Conservation (phyloP, 2,797 vertebrate genomes). For the Florisuga fusca region DNA sequence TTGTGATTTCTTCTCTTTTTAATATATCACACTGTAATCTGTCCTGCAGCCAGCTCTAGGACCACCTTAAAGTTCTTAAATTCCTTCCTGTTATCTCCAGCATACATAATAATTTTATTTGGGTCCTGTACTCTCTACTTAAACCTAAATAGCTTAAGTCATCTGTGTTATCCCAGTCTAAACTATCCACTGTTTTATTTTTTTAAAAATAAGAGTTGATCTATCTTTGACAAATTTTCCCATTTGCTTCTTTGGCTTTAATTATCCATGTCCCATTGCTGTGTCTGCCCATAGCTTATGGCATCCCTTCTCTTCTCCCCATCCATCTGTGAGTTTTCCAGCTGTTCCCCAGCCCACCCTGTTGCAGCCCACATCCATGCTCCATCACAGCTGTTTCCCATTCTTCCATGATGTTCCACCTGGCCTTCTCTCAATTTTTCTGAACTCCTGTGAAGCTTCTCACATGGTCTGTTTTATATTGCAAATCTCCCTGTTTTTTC, state of each 20-base stretch:
- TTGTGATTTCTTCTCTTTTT: slow-evolving; percentile 1
- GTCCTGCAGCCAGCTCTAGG: not conserved
- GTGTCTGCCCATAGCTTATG: slow-evolving; percentile 19
- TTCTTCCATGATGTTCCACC: slow-evolving; percentile 63
- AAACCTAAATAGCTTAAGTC: slow-evolving; percentile 47
- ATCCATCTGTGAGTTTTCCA: slow-evolving; percentile 54
- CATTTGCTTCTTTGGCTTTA: slow-evolving; percentile 54
- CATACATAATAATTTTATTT: slow-evolving; percentile 48
- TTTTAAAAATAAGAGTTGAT: not conserved
- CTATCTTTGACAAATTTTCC: slow-evolving; percentile 46
- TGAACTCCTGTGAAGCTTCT: slow-evolving; percentile 64
- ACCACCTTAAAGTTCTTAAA: slow-evolving; percentile 33
- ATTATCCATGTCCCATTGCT: slow-evolving; percentile 26
- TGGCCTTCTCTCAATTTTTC: slow-evolving; percentile 67
- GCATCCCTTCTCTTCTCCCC: slow-evolving; percentile 8
- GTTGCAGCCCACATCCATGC: slow-evolving; percentile 39
- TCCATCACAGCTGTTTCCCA: slow-evolving; percentile 67
- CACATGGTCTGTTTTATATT: slow-evolving; percentile 57
- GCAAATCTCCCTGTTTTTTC: slow-evolving; percentile 37
- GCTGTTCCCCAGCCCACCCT: slow-evolving; percentile 57
- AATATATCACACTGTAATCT: not conserved
- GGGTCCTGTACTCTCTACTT: slow-evolving; percentile 35
- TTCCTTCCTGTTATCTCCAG: slow-evolving; percentile 16
- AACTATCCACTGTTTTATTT: slow-evolving; percentile 10
- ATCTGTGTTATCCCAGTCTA: slow-evolving; percentile 39